phyloP scores from a whole-genome alignment of 2,888 invertebrate genomes.

The Sarcophaga carnaria region DNA sequence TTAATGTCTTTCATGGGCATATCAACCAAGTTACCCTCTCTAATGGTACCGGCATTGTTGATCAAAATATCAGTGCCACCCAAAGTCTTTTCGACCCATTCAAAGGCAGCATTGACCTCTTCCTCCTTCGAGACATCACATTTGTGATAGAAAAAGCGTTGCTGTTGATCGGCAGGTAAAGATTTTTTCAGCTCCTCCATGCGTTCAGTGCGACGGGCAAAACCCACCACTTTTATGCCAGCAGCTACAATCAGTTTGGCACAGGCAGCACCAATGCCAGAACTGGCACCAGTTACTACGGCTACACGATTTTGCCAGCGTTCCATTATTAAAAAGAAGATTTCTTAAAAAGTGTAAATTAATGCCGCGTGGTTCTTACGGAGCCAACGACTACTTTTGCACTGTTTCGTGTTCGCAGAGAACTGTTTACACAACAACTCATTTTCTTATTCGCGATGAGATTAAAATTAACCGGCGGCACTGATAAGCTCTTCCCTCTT shows the following conservation, averaged over 20 bases:
- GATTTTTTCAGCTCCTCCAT: slow-evolving; percentile 73
- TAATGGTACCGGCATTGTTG: slow-evolving; percentile 84
- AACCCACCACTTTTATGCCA: slow-evolving; percentile 84
- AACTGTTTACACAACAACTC: not conserved
- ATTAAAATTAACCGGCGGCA: not conserved
- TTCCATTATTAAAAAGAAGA: slow-evolving; percentile 70
- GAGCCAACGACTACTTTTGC: not conserved
- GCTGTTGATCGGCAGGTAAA: slow-evolving; percentile 72
- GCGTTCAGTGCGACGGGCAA: slow-evolving; percentile 80
- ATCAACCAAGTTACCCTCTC: slow-evolving; percentile 76
- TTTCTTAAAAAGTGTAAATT: not conserved
- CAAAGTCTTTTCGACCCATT: slow-evolving; percentile 82
- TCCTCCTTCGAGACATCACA: slow-evolving; percentile 83
- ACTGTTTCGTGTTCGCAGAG: not conserved
- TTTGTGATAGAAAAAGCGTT: slow-evolving; percentile 73
- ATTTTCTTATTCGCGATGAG: not conserved
- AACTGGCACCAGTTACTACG: slow-evolving; percentile 86
- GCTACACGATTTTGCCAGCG: slow-evolving; percentile 83
- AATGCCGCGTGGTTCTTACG: not conserved
- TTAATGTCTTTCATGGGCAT: slow-evolving; percentile 75
- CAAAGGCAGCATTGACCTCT: slow-evolving; percentile 83
- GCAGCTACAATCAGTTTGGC: slow-evolving; percentile 81
- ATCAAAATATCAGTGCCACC: slow-evolving; percentile 85
- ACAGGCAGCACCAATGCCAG: slow-evolving; percentile 84
- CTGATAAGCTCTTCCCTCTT: not conserved